Base-by-base conservation (phyloP, 2,888 invertebrate species). In the Cryptocephalus primarius region DNA sequence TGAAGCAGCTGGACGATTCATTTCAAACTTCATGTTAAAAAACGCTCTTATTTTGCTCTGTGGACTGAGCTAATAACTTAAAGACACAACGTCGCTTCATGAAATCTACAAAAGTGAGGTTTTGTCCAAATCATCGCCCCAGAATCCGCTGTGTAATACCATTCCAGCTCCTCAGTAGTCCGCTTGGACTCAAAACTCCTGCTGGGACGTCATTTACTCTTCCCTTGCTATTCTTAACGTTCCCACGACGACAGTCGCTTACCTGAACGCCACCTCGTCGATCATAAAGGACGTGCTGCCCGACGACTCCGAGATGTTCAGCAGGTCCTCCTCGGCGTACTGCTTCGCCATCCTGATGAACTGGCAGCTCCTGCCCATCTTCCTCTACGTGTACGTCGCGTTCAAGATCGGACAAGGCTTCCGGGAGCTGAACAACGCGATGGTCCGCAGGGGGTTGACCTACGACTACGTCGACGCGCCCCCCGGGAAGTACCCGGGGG, bases 341-440 rank as follows among this genome's bases (percentile, higher is more conserved):
- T 45, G 49, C 11, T 55, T 60, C 39, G 58, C 57, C 9, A 32
- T 55, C 32, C 39, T 59, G n/a, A 43, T 49, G 9, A 51, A 47
- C 10, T 59, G 61, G 59, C 58, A 58, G 33, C 42, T 59, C 9
- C 31, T 51, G 12, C 60, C 61, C 1, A 46, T 53, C 4, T 47
- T 59, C 1, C 47, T 60, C 2, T 60, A 60, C 45, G 47, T 54
- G 4, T 54, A 54, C 34, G 57, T 59, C 39, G 50, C 51, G 10
- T 33, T 40, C 8, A 46, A 39, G 11, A 57, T 61, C 9, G 46
- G 39, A 22, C 14, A 39, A 3, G 53, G 58, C 36, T 56, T 57
- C 38, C 42, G 48, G 3, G 42, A 47, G 14, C 55, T 61, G n/a
- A 60, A 54, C 42, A 41, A 46, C 34, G 48, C 49, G 6, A 9